A percentile compares a stretch with the other conserved stretches of the same genome.
phyloP scores from a whole-genome alignment of 1,140 invertebrate genomes.

The Centruroides vittatus region DNA sequence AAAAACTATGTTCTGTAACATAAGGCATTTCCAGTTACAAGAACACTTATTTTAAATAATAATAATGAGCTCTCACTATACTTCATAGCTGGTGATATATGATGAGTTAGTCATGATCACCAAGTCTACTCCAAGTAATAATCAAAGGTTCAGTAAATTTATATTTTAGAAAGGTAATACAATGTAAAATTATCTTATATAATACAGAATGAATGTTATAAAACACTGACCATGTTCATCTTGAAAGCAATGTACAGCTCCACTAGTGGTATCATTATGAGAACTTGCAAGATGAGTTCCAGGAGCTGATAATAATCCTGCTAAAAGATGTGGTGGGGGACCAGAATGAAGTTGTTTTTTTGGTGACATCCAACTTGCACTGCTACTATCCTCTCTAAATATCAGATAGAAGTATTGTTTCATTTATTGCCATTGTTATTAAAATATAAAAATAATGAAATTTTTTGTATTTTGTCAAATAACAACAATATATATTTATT shows the following conservation, averaged over 20 bases:
- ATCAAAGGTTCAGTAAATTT: constrained; percentile 4
- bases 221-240: constrained; percentile 28
- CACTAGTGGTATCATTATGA: constrained; percentile 73
- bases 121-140: no score
- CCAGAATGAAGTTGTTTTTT: constrained; percentile 12
- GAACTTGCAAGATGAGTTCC: constrained; percentile 58
- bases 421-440: not conserved
- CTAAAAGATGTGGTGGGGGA: constrained; percentile 17
- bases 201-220: not conserved
- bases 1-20: no score
- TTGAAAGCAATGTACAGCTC: constrained; percentile 69
- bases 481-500: no score
- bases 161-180: constrained; percentile 28
- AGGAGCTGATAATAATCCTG: constrained; percentile 21
- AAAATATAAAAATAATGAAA: no score
- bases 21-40: no score
- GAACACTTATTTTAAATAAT: no score
- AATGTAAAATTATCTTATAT: not conserved
- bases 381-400: constrained; percentile 12
- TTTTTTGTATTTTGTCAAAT: no score
- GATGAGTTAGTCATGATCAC: no score
- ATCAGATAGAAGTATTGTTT: not conserved
- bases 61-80: no score
- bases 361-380: constrained; percentile 13
- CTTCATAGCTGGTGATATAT: not conserved